Evolutionary conservation across 2,113 vertebrate species (phyloP).

Genomic region (Pica pica): DNA sequence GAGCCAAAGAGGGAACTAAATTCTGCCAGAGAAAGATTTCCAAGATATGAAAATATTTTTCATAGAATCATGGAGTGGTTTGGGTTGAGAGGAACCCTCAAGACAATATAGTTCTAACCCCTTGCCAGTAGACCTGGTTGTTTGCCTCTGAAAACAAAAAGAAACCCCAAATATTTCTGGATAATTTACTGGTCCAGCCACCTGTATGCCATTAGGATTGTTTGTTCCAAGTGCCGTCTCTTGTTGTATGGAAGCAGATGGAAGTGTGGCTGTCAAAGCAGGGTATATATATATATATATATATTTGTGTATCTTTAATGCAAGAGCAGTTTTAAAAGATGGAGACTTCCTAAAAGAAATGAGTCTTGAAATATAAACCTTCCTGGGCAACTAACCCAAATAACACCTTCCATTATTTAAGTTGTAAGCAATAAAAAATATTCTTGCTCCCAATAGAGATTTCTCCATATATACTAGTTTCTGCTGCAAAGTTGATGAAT

Average conservation of each 20-base stretch:
- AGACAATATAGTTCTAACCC: accelerated
- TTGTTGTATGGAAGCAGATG: neutral
- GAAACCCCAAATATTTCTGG: neutral
- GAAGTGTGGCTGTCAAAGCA: neutral
- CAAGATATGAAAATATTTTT: neutral
- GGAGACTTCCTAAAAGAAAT: neutral
- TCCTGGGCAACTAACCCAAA: neutral
- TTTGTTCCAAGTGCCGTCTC: neutral
- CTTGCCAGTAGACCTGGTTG: neutral
- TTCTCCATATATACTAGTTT: neutral
- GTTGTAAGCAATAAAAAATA: neutral
- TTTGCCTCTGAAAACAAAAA: neutral
- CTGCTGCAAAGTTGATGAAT: neutral
- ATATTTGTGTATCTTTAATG: neutral
- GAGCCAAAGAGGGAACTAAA: neutral
- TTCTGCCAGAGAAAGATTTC: neutral
- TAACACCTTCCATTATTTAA: neutral
- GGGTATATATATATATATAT: neutral
- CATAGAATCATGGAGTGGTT: neutral
- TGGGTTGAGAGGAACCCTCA: neutral
- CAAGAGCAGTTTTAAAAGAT: neutral
- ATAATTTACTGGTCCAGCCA: neutral
- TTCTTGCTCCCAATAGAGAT: neutral
- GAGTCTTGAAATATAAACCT: neutral
- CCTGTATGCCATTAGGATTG: neutral